Evolutionary conservation across 2,797 vertebrate species (phyloP), one percentile per base, ranked within the genome.

Genomic region (Orestias chungarensis): DNA sequence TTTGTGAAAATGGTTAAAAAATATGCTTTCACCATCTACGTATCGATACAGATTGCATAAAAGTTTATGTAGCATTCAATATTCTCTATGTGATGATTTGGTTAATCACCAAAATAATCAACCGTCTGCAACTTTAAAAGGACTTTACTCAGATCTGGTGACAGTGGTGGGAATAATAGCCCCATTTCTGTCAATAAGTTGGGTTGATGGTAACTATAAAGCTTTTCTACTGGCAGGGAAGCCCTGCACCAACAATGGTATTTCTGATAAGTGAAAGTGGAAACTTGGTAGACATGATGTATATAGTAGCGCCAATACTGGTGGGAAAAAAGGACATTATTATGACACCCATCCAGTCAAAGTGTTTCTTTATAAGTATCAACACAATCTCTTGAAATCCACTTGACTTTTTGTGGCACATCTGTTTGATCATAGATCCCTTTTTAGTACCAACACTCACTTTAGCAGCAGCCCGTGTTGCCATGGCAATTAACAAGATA

Each of bases 401-500:
- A 66, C 42, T 64, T 42, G 35, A 62, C 59, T 12, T 38, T 67
- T 75, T 70, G 59, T 66, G 29, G 40, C 44, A 75, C 27, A 71
- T 72, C 67, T 71, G 57, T 73, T 76, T 81, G 50, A 55, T 62
- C 42, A 25, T n/a, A 38, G n/a, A 69, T 62, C 68, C 44, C 67
- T 68, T 49, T 66, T 66, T 35, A 40, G 81, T 57, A 67, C 40
- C 55, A 66, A 68, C 73, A 64, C 70, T 59, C 68, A 33, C 47
- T 57, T 33, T 73, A 47, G 67, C 59, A 75, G 78, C 2, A 1
- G 57, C 35, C 49, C 49, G 35, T 11, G 70, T 86, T 87, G 64
- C 86, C 68, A 85, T 85, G 67, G 81, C 43, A 83, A 88, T 89
- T 86, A 87, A 88, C 75, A 76, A 82, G 80, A 76, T 75, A 77